Percentiles rank a stretch among this genome's conserved stretches.
Evolutionary conservation across 2,113 vertebrate genomes (phyloP).

Genomic region (Otis tarda): DNA sequence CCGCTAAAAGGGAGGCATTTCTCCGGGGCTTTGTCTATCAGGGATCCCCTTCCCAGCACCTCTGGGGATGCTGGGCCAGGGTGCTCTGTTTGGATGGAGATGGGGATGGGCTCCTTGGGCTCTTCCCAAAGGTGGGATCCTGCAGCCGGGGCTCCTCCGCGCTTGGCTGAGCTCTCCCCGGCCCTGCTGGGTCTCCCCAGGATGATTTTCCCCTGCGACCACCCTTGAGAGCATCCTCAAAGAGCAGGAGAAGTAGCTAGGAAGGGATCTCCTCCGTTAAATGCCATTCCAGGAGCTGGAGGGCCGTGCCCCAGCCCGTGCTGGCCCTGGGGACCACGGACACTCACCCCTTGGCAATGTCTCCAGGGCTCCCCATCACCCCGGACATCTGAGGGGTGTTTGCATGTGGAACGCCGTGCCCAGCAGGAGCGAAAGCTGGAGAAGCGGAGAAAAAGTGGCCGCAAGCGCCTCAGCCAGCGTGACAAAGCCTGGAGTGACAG

Average conservation of each 20-base stretch:
- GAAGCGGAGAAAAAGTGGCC: background rate
- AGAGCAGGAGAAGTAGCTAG: background rate
- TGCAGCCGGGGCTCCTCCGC: background rate
- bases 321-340: background rate
- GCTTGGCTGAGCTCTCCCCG: rapidly evolving
- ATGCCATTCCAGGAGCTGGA: background rate
- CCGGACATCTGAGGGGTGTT: background rate
- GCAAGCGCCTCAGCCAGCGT: background rate
- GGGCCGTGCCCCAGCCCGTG: background rate
- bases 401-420: rapidly evolving
- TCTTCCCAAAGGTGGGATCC: background rate
- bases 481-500: background rate
- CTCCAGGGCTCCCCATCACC: background rate
- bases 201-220: background rate
- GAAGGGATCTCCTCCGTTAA: background rate
- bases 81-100: background rate
- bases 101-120: rapidly evolving
- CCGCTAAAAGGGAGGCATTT: rapidly evolving
- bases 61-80: background rate
- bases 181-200: too few relatives aligned
- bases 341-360: background rate
- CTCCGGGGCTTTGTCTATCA: background rate
- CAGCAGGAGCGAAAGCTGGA: background rate
- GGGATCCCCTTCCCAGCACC: rapidly evolving
- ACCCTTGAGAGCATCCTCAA: background rate